These are phyloP conservation scores for Hylomyscus alleni DNA, from an alignment of 2,797 vertebrate genomes.

Conservation along the genomic window DNA sequence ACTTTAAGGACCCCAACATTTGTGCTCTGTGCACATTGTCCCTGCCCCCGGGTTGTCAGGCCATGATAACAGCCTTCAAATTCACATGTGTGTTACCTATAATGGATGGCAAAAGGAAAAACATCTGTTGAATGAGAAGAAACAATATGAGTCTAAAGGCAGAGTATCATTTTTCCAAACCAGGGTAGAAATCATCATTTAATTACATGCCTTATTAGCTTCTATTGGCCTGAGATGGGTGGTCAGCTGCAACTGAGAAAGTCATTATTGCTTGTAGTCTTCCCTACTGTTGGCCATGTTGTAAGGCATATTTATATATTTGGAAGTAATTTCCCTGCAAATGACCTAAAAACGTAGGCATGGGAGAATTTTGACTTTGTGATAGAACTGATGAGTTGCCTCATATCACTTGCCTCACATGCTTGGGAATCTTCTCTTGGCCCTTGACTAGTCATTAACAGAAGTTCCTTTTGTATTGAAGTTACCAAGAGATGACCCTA, in stretches of 20 bases:
- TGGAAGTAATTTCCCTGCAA: conserved; percentile 23
- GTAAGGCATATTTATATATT: background rate
- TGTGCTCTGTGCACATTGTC: background rate
- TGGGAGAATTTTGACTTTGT: background rate
- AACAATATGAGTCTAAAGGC: conserved; percentile 52
- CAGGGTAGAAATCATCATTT: conserved; percentile 22
- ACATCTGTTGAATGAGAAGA: conserved; percentile 61
- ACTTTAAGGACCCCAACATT: background rate
- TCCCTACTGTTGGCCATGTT: background rate
- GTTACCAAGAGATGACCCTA: background rate
- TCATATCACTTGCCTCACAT: background rate
- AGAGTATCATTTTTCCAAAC: conserved; percentile 33
- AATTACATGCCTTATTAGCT: background rate
- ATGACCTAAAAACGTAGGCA: conserved; percentile 11
- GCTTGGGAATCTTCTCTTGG: background rate
- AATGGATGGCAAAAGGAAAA: conserved; percentile 62
- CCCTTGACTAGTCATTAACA: background rate
- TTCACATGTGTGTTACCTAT: background rate
- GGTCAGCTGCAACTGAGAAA: background rate
- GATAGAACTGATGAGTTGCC: background rate
- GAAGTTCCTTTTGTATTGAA: conserved; percentile 31
- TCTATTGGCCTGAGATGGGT: background rate
- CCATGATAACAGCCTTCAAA: background rate
- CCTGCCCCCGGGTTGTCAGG: background rate
- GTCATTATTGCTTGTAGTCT: background rate